phyloP scores from a whole-genome alignment of 2,113 vertebrate species.

The Callithrix jacchus region DNA sequence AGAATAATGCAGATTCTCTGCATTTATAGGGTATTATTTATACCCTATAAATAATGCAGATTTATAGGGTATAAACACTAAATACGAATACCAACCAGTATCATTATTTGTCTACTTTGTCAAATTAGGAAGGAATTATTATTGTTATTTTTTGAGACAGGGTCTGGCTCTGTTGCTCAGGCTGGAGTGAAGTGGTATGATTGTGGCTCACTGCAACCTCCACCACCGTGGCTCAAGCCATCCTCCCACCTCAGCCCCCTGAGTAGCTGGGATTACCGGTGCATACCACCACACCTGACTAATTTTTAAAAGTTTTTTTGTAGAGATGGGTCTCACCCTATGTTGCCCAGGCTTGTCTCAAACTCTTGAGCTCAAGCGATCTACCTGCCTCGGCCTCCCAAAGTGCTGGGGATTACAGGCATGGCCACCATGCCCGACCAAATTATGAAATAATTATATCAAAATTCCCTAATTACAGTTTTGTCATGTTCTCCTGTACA shows the following conservation, averaged over 20 bases:
- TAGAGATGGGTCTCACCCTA: not conserved
- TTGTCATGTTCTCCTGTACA: not conserved
- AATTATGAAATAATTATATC: not conserved
- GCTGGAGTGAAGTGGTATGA: no score
- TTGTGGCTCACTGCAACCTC: no score
- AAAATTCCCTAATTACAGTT: not conserved
- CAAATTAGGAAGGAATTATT: not conserved
- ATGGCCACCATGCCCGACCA: not conserved
- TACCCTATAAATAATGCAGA: no score
- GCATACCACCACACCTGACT: no score
- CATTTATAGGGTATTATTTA: no score
- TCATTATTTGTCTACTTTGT: not conserved
- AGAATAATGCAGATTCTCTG: not conserved
- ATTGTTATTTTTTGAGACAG: no score
- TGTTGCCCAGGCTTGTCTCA: not conserved
- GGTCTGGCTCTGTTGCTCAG: no score
- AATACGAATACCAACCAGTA: not conserved
- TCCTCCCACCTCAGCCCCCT: no score
- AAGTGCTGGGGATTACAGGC: not conserved
- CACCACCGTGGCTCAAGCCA: no score
- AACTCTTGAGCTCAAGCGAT: not conserved
- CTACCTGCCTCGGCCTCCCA: not conserved
- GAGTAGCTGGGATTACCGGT: no score
- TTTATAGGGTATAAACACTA: not conserved
- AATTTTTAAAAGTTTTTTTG: not conserved